These are phyloP conservation scores for Ataeniobius toweri DNA, from an alignment of 2,797 vertebrate genomes.

Conservation along the genomic window DNA sequence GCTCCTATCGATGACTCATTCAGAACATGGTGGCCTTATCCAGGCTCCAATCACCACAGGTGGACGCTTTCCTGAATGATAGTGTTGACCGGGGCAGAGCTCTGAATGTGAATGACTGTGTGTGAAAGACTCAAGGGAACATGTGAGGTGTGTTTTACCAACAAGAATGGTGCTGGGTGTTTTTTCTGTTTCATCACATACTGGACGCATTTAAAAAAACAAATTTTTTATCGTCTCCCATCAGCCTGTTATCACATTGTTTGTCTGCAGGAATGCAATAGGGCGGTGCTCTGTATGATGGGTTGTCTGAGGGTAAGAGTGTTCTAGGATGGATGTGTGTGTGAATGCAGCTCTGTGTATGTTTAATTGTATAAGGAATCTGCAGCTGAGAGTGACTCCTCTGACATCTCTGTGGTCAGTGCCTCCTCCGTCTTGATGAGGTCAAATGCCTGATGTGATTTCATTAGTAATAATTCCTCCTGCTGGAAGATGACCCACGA, in stretches of 20 bases:
- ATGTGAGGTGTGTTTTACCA: constrained; percentile 32
- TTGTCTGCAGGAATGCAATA: constrained; percentile 58
- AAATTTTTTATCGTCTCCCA: neutral
- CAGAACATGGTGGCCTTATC: constrained; percentile 58
- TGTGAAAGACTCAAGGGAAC: constrained; percentile 16
- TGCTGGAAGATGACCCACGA: constrained; percentile 47
- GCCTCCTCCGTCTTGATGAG: constrained; percentile 56
- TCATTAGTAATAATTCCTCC: constrained; percentile 72
- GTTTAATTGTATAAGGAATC: constrained; percentile 62
- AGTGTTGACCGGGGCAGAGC: constrained; percentile 5
- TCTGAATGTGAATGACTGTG: constrained; percentile 14
- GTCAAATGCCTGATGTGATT: constrained; percentile 76
- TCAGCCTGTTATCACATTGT: constrained; percentile 54
- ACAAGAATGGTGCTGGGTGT: constrained; percentile 44
- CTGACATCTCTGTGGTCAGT: constrained; percentile 58
- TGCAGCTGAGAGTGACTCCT: constrained; percentile 56
- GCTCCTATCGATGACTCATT: constrained; percentile 65
- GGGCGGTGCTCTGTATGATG: constrained; percentile 44
- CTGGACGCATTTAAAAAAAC: constrained; percentile 16
- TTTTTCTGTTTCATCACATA: neutral
- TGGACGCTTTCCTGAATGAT: constrained; percentile 53
- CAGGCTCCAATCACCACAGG: constrained; percentile 56
- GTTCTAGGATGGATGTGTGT: constrained; percentile 35
- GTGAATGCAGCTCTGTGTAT: constrained; percentile 46
- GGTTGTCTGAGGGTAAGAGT: constrained; percentile 51